These are phyloP conservation scores for Iguana delicatissima DNA, from an alignment of 2,797 vertebrate species.

Conservation along the genomic window DNA sequence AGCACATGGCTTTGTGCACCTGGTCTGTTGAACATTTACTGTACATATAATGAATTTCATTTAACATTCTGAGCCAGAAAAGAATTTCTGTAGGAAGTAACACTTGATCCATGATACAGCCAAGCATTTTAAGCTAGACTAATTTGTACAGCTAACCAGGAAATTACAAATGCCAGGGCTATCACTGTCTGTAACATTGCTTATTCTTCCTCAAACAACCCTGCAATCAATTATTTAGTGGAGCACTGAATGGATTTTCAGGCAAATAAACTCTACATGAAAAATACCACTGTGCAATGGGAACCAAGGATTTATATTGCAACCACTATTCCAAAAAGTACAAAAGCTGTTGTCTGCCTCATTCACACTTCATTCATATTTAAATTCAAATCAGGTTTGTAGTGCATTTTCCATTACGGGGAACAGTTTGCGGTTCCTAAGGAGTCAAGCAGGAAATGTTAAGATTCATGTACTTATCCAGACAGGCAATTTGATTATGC, in stretches of 20 bases:
- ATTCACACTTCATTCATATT: conserved; percentile 23
- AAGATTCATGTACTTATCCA: conserved; percentile 48
- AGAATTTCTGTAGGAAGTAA: neutral
- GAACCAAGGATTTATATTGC: neutral
- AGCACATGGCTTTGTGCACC: neutral
- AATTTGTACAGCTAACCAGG: neutral
- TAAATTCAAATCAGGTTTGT: conserved; percentile 37
- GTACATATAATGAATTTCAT: neutral
- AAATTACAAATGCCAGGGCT: neutral
- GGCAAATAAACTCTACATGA: neutral
- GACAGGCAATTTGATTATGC: conserved; percentile 26
- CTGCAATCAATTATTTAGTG: conserved; percentile 20
- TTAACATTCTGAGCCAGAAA: neutral
- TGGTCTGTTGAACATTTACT: neutral
- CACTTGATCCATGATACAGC: neutral
- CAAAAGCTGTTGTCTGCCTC: conserved; percentile 1
- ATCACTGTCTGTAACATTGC: neutral
- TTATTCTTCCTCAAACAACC: neutral
- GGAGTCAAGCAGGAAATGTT: conserved; percentile 42
- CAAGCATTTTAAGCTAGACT: neutral
- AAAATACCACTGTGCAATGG: neutral
- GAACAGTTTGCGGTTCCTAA: conserved; percentile 40
- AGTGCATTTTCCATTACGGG: neutral
- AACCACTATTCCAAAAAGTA: conserved; percentile 24
- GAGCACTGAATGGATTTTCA: neutral